Evolutionary conservation across 2,113 vertebrate genomes (phyloP).

Genomic region (Menidia beryllina): DNA sequence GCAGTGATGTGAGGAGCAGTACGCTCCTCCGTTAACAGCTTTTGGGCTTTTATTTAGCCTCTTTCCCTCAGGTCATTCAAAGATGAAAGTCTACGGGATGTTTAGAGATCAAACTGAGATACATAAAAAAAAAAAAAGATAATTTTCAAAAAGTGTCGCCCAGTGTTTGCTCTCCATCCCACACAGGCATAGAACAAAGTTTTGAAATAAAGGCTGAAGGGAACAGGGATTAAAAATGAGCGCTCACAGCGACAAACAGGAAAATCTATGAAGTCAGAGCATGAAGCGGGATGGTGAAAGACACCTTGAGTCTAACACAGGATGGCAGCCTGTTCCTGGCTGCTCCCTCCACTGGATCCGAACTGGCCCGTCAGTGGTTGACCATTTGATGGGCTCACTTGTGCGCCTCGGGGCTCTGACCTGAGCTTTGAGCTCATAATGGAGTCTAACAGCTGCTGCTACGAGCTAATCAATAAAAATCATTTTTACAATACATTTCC

Average conservation of each 20-base stretch:
- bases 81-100: constrained; percentile 66
- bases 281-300: constrained; percentile 35
- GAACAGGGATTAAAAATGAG: constrained; percentile 46
- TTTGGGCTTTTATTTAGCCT: constrained; percentile 63
- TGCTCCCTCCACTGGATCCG: constrained; percentile 55
- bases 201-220: constrained; percentile 28
- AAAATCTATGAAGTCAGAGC: constrained; percentile 42
- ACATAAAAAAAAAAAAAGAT: constrained; percentile 34
- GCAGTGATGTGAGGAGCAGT: constrained; percentile 45
- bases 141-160: constrained; percentile 31
- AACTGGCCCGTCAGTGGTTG: constrained; percentile 41
- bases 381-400: constrained; percentile 63
- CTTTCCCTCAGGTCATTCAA: constrained; percentile 56
- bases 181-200: constrained; percentile 13
- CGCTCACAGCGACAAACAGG: constrained; percentile 15
- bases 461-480: constrained; percentile 81
- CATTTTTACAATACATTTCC: constrained; percentile 74
- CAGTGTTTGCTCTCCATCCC: constrained; percentile 23
- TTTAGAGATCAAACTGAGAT: constrained; percentile 32
- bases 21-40: constrained; percentile 56
- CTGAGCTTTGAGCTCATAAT: constrained; percentile 74
- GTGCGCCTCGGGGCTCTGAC: constrained; percentile 65
- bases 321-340: constrained; percentile 46
- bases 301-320: constrained; percentile 53
- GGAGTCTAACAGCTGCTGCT: constrained; percentile 77